Conservation (phyloP, 2,797 vertebrate genomes). For the Psittacula echo region DNA sequence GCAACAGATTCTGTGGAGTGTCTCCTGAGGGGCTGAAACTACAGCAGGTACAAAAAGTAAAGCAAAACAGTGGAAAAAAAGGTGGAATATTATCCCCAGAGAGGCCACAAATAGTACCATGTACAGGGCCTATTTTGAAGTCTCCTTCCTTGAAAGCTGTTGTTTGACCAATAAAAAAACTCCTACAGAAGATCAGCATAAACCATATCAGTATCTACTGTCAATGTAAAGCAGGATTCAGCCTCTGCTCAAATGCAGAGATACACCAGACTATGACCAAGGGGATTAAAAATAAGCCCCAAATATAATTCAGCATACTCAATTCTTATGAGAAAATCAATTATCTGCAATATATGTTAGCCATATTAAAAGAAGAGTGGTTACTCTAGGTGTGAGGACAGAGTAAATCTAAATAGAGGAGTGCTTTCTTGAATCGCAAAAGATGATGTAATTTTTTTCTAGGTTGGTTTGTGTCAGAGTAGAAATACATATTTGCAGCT, state of each 20-base stretch:
- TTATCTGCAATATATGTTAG: not conserved
- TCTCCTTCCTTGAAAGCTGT: not conserved
- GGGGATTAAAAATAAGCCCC: not conserved
- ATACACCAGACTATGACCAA: not conserved
- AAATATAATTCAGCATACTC: not conserved
- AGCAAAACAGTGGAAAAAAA: not conserved
- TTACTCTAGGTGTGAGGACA: not conserved
- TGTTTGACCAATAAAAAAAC: not conserved
- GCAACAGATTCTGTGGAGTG: constrained; percentile 80
- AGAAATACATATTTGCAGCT: not conserved
- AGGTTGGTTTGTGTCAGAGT: not conserved
- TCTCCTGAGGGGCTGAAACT: constrained; percentile 71
- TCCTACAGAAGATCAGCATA: fast-evolving
- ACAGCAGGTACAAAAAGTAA: not conserved
- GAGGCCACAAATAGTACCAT: not conserved
- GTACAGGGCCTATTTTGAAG: not conserved
- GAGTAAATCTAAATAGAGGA: not conserved
- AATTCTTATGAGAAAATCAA: not conserved
- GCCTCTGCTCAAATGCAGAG: not conserved
- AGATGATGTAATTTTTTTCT: not conserved
- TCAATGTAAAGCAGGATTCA: not conserved
- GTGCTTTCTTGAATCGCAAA: not conserved
- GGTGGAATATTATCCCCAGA: not conserved
- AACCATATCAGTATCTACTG: fast-evolving
- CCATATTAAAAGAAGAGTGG: not conserved